A percentile compares a stretch with the other conserved stretches of the same genome.
These are phyloP conservation scores for Alligator sinensis DNA, from an alignment of 2,113 vertebrate genomes.

Conservation along the genomic window DNA sequence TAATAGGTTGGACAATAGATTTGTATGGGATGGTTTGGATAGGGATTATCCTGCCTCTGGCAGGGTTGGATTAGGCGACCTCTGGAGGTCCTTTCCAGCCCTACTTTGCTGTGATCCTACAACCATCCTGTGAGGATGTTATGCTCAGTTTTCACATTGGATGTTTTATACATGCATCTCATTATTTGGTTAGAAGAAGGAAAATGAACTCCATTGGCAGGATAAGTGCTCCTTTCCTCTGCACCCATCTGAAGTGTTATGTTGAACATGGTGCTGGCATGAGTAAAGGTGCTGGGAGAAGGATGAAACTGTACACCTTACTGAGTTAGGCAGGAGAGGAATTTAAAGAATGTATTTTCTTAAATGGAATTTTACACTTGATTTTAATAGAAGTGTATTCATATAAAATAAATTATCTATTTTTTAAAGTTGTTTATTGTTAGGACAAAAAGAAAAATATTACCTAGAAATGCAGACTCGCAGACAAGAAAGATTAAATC, in stretches of 20 bases:
- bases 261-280: accelerated
- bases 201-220: neutral
- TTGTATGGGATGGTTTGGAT: too few relatives aligned
- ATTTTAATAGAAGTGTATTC: neutral
- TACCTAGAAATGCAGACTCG: neutral
- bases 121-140: neutral
- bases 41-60: too few relatives aligned
- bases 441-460: neutral
- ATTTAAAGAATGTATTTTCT: neutral
- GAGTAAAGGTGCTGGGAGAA: accelerated
- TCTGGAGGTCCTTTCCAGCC: too few relatives aligned
- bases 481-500: neutral
- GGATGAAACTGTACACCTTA: neutral
- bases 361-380: neutral
- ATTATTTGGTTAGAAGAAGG: neutral
- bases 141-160: neutral
- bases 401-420: neutral
- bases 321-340: neutral
- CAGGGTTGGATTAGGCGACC: too few relatives aligned
- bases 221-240: neutral
- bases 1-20: too few relatives aligned
- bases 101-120: too few relatives aligned
- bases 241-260: accelerated
- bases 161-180: neutral
- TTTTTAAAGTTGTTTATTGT: neutral